These are phyloP conservation scores for Sebastes minor DNA, from an alignment of 2,797 vertebrate genomes.

Conservation along the genomic window DNA sequence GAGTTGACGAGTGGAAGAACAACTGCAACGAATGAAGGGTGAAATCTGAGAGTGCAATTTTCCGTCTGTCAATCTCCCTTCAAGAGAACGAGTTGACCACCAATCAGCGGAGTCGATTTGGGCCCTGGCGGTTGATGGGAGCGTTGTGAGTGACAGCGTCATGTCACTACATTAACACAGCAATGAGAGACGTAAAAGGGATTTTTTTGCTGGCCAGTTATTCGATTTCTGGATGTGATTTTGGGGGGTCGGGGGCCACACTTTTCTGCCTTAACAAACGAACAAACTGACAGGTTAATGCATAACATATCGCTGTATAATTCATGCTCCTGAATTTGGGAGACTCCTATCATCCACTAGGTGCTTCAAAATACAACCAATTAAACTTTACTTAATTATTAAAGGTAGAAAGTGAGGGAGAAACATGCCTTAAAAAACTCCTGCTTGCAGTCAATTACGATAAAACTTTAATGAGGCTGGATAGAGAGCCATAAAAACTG, in stretches of 20 bases:
- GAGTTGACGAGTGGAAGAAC: slow-evolving; percentile 87
- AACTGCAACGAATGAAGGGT: slow-evolving; percentile 95
- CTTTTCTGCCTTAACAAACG: slow-evolving; percentile 80
- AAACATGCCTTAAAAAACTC: slow-evolving; percentile 99
- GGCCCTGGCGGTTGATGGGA: slow-evolving; percentile 62
- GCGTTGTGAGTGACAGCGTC: slow-evolving; percentile 73
- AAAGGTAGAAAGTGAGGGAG: slow-evolving; percentile 99
- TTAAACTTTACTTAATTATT: slow-evolving; percentile 99
- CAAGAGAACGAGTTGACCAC: slow-evolving; percentile 92
- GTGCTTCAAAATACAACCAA: slow-evolving; percentile 98
- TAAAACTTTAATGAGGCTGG: slow-evolving; percentile 99
- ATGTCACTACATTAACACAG: slow-evolving; percentile 86
- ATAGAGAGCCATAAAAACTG: slow-evolving; percentile 99
- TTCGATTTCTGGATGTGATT: slow-evolving; percentile 66
- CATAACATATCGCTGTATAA: slow-evolving; percentile 87
- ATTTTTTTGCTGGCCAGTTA: slow-evolving; percentile 63
- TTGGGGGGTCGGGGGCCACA: slow-evolving; percentile 45
- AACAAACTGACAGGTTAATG: slow-evolving; percentile 82
- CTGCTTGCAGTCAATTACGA: slow-evolving; percentile 99
- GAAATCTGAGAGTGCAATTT: slow-evolving; percentile 99
- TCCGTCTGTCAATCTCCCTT: slow-evolving; percentile 97
- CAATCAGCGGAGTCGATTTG: slow-evolving; percentile 85
- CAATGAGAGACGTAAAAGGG: slow-evolving; percentile 82
- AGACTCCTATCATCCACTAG: slow-evolving; percentile 85
- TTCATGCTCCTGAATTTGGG: slow-evolving; percentile 88